Evolutionary conservation across 2,797 vertebrate genomes (phyloP), one percentile per base, ranked within the genome.

Genomic region (Florisuga fusca): DNA sequence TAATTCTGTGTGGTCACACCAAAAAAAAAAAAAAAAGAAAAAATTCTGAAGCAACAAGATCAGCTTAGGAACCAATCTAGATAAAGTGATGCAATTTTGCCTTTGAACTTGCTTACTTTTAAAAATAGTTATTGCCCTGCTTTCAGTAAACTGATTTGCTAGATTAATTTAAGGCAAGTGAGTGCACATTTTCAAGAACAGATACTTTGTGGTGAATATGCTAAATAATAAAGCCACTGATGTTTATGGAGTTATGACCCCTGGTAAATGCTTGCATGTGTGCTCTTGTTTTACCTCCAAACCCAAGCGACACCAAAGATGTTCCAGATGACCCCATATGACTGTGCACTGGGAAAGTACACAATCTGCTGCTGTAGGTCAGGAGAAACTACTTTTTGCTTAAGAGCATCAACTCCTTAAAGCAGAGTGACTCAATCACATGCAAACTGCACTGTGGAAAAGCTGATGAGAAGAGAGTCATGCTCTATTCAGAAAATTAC

Each of bases 91-190:
- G 53, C 29, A 53, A 85, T 80, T 93, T 61, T 66, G 29, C 50
- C 59, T 84, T 88, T 76, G 53, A 90, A 80, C 29, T 75, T 33
- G 67, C 15, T 67, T 59, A 79, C 67, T 73, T 73, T 84, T 53
- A 76, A 95, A 88, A 43, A 12, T 31, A 22, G 33, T 51, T 86
- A 84, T 55, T 90, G 83, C 59, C 33, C 53, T 46, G 53, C 78
- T 84, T 69, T 82, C 78, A 90, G 53, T 67, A 84, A 94, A 87
- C 68, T 58, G 38, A 76, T 92, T 89, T 87, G 15, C 43, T 76
- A 82, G 84, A 89, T 73, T 43, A 76, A 12, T 89, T 89, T 87
- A 68, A 59, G 71, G 59, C 29, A 87, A 76, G 26, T 69, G 55
- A 46, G 51, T 18, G n/a, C 51, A 59, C 8, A 3, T 66, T 84